phyloP scores from a whole-genome alignment of 2,797 vertebrate genomes.

The Chromis chromis region DNA sequence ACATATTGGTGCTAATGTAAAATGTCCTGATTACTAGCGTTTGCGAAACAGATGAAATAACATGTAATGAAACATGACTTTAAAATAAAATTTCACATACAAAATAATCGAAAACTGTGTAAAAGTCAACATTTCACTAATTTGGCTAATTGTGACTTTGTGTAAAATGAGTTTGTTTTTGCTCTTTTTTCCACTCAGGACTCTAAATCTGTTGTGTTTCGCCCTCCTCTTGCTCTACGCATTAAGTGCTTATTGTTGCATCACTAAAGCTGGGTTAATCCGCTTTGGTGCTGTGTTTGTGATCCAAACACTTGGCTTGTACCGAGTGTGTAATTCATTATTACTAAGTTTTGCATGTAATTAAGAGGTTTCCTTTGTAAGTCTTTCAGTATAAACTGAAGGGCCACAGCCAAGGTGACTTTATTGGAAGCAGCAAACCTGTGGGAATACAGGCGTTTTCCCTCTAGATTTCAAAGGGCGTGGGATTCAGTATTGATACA shows the following conservation, averaged over 20 bases:
- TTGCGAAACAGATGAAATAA: too few relatives aligned
- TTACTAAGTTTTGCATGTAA: slow-evolving; percentile 58
- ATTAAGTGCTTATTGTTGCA: slow-evolving; percentile 53
- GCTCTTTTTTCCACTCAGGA: slow-evolving; percentile 16
- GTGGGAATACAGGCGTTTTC: slow-evolving; percentile 16
- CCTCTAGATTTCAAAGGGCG: slow-evolving; percentile 1
- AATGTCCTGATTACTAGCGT: too few relatives aligned
- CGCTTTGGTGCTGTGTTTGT: slow-evolving; percentile 51
- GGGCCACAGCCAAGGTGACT: slow-evolving; percentile 57
- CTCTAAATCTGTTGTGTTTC: slow-evolving; percentile 15
- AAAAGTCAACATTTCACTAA: not conserved
- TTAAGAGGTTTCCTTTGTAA: slow-evolving; percentile 53
- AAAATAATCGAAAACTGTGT: not conserved
- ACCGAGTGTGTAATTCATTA: slow-evolving; percentile 60
- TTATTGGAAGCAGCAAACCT: slow-evolving; percentile 19
- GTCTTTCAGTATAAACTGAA: slow-evolving; percentile 1
- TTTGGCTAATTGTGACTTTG: not conserved
- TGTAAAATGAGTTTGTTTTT: not conserved
- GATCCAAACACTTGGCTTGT: slow-evolving; percentile 50
- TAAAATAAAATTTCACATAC: not conserved
- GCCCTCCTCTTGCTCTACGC: slow-evolving; percentile 22
- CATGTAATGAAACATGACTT: not conserved
- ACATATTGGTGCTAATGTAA: too few relatives aligned
- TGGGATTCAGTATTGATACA: slow-evolving; percentile 8
- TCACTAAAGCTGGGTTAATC: slow-evolving; percentile 62